phyloP scores from a whole-genome alignment of 2,888 invertebrate genomes.

The Erynnis tages region DNA sequence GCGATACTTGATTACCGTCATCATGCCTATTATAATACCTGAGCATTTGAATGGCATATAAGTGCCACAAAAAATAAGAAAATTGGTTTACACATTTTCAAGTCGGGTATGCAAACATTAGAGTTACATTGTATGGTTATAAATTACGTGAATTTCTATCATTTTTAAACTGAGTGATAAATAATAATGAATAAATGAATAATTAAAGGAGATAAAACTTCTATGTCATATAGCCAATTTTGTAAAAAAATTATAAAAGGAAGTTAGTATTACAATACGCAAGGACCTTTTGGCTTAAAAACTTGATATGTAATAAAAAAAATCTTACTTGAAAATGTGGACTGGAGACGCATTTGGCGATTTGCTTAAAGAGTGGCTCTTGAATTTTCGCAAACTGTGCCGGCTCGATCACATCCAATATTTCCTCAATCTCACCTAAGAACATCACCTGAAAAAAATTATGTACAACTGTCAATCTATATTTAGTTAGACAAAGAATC shows the following conservation, averaged over 20 bases:
- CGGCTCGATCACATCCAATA: slow-evolving; percentile 99
- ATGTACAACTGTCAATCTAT: slow-evolving; percentile 30
- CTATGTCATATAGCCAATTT: too few relatives aligned
- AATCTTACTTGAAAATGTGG: slow-evolving; percentile 97
- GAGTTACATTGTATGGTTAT: background rate
- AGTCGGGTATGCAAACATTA: background rate
- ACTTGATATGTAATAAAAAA: background rate
- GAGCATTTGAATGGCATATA: background rate
- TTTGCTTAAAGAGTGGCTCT: slow-evolving; percentile 98
- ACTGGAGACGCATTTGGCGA: slow-evolving; percentile 99
- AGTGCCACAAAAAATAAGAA: slow-evolving; percentile 3
- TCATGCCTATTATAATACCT: too few relatives aligned
- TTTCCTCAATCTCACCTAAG: slow-evolving; percentile 99
- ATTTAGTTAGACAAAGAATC: too few relatives aligned
- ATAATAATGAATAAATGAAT: too few relatives aligned
- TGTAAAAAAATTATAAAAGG: too few relatives aligned
- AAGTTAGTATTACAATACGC: background rate
- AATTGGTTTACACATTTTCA: background rate
- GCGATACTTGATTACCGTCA: too few relatives aligned
- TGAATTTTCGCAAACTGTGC: slow-evolving; percentile 99
- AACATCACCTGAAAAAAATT: slow-evolving; percentile 94
- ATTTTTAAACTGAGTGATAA: too few relatives aligned
- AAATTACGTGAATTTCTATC: too few relatives aligned
- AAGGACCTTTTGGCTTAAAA: background rate
- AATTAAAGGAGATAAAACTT: too few relatives aligned